Evolutionary conservation across 2,888 invertebrate species (phyloP).

Genomic region (Autographa pulchrina): DNA sequence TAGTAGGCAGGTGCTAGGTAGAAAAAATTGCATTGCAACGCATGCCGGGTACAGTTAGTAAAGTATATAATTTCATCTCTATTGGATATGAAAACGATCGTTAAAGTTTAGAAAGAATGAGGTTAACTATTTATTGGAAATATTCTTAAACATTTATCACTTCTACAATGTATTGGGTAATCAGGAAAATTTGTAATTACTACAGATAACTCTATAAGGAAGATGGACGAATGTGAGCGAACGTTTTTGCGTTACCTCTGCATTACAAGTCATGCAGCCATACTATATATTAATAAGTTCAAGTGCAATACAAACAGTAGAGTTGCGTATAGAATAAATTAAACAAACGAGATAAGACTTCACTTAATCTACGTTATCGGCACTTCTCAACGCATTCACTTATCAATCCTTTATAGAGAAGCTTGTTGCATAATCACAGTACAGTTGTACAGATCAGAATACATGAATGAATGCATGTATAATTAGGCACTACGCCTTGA

Average conservation of each 20-base stretch:
- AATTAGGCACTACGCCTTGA: no score
- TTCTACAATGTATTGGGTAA: background rate
- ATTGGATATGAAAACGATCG: background rate
- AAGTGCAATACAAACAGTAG: constrained; percentile 21
- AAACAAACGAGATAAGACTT: constrained; percentile 1
- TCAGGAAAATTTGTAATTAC: no score
- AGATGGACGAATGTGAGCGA: background rate
- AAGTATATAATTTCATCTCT: background rate
- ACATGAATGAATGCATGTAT: no score
- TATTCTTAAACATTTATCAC: background rate
- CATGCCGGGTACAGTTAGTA: no score
- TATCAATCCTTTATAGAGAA: background rate
- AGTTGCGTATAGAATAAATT: constrained; percentile 11
- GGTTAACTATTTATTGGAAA: background rate
- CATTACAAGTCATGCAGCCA: background rate
- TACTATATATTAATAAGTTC: background rate
- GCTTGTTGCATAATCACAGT: background rate
- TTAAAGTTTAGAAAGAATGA: background rate
- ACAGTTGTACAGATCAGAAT: background rate
- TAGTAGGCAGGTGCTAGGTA: no score
- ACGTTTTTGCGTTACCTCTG: background rate
- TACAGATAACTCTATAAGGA: background rate
- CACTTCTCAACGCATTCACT: background rate
- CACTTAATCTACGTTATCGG: background rate
- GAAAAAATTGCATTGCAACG: no score